Evolutionary conservation across 2,797 vertebrate species (phyloP), one percentile per base, ranked within the genome.

Genomic region (Ataeniobius toweri): DNA sequence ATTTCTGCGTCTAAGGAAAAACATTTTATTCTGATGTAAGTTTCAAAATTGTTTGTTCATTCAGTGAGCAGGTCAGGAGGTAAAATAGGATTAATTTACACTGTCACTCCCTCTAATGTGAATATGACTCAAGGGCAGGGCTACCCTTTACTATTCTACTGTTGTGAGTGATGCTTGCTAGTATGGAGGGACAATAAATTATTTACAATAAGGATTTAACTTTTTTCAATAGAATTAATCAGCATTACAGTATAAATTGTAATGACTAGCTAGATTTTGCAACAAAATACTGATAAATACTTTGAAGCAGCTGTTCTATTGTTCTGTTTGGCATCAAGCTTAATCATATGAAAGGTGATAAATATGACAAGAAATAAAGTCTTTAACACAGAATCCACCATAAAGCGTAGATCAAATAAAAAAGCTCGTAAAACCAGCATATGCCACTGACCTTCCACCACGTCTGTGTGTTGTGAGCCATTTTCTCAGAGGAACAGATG

Each of bases 401-500:
- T 46, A 51, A 36, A 67, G 56, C 53, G 44, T 2, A 58, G 76
- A 77, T 65, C 41, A 85, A 82, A 75, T 39, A 79, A 73, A 83
- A 83, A 85, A 88, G 79, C 79, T 86, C 2, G 7, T 74, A 76
- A 83, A 87, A 74, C 75, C 83, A 82, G 67, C 84, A 82, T 78
- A 74, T 83, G 84, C 71, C 24, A 26, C 56, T 28, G 51, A 59
- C 75, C 56, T 20, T n/a, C 24, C n/a, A 13, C 41, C 20, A 13
- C 36, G 77, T 69, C 70, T 73, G 39, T 61, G 50, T 58, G 24
- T 53, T 74, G 67, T 63, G 75, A 68, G 68, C 31, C 0, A 14
- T 80, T 89, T 79, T 69, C 79, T 89, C 84, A 86, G 74, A 85
- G 80, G 86, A 76, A 46, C 90, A 91, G 91, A 89, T 89, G 87